Evolutionary conservation across 2,113 vertebrate species (phyloP), one percentile per base, ranked within the genome.

Genomic region (Emydura subglobosa): DNA sequence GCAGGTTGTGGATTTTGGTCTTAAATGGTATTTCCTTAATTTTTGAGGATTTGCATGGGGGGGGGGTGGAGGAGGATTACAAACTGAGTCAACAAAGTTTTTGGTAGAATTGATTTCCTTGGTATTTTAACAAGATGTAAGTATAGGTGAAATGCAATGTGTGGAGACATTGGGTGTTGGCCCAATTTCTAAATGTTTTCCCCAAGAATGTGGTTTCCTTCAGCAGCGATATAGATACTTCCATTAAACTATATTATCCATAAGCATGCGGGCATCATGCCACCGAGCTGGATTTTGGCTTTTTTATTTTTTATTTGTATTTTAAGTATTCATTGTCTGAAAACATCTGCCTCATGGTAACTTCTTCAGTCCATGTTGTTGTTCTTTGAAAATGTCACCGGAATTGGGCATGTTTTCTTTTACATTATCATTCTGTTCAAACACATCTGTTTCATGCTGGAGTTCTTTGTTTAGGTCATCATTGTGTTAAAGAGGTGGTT

Each of bases 1-100:
- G 65, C 49, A 89, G 31, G 50, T 83, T 96, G 94, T 96, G 92
- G 93, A 96, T 82, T 25, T 34, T 86, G 81, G 50, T 83, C 90
- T 85, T 96, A 96, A 44, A 95, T 95, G 93, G 89, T 86, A n/a
- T 96, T 95, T 96, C 92, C 95, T 97, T 95, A 85, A 92, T 68
- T 47, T 61, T 51, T 85, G 87, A 96, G 82, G 87, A 95, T 95
- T 95, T 97, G 81, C 74, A 93, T 91, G 83, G 93, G 93, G 95
- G 31, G 92, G 94, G 95, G 14, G 61, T 65, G 79, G 39, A 92
- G 65, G 88, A 97, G 87, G 92, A 95, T 96, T 96, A 96, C 50
- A 79, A 89, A 47, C 72, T 21, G 49, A 44, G 34, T 72, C 87
- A 80, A 12, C 78, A 1, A 2, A 74, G 81, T 84, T 50, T 87